Evolutionary conservation across 2,888 invertebrate species (phyloP), one percentile per base, ranked within the genome.

Genomic region (Eupithecia centaureata): DNA sequence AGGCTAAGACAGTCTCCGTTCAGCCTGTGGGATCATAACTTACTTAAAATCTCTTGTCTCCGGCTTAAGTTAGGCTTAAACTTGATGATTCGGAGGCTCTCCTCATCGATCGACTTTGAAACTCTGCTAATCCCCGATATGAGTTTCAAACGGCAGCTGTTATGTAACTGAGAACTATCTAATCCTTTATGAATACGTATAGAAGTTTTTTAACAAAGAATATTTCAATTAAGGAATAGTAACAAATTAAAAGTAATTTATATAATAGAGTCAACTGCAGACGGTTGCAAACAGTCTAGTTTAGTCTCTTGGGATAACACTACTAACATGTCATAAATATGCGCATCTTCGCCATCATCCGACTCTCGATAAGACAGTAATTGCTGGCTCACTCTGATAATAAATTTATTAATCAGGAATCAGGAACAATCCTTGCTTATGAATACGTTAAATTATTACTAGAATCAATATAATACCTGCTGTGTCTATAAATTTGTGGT

Each of bases 81-180:
- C 73, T 77, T 79, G 73, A 78, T 79, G 78, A 81, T 81, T 82
- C 75, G 74, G 74, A 71, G 76, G 68, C 73, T 71, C 73, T 77
- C 69, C 73, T 71, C 70, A 73, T 65, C 62, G 77, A 82, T 84
- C 79, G 78, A 81, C 81, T 75, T 76, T 68, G 71, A 71, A 72
- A 65, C 66, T 62, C 67, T 76, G 72, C 79, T 87, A 87, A 88
- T 87, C 87, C 82, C 77, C 78, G 80, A 82, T 87, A 85, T 86
- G 84, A 88, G 85, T 85, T 84, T 79, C 69, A 81, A 82, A 10
- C 57, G 56, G n/a, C 52, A 52, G 52, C 52, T 27, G 25, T 42
- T 18, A 42, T 42, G 18, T 42, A 18, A 42, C 42, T 47, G 22
- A 22, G 47, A 22, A 47, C 18, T 47, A 22, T 22, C n/a, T n/a